A percentile compares a stretch with the other conserved stretches of the same genome.
phyloP scores from a whole-genome alignment of 2,113 vertebrate species.

The Seriola dumerili region DNA sequence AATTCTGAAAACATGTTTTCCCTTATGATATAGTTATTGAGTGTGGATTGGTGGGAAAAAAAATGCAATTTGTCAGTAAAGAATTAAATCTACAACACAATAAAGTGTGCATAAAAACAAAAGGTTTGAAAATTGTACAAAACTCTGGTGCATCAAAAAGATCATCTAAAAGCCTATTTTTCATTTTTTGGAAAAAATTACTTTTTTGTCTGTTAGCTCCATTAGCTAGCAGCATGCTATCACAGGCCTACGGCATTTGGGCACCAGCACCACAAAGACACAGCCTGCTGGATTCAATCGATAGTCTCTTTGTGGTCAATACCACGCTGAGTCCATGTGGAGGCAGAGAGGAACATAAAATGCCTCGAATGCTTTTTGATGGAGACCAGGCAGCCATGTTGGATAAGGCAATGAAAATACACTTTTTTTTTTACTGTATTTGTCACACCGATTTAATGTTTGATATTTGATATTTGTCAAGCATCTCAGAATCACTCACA shows the following conservation, averaged over 20 bases:
- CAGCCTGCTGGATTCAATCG: slow-evolving; percentile 69
- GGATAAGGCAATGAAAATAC: slow-evolving; percentile 43
- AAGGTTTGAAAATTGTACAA: not conserved
- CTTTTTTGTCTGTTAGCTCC: slow-evolving; percentile 37
- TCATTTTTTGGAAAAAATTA: slow-evolving; percentile 7
- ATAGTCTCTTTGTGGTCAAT: slow-evolving; percentile 72
- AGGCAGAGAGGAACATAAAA: slow-evolving; percentile 66
- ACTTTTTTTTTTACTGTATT: slow-evolving; percentile 3
- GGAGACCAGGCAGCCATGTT: slow-evolving; percentile 34
- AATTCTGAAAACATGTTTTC: not conserved
- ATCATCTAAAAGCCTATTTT: slow-evolving; percentile 19
- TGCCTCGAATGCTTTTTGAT: slow-evolving; percentile 55
- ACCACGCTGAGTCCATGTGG: slow-evolving; percentile 60
- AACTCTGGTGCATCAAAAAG: not conserved
- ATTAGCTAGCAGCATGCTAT: slow-evolving; percentile 63
- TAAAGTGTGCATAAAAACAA: not conserved
- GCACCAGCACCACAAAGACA: slow-evolving; percentile 48
- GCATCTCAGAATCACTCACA: slow-evolving; percentile 22
- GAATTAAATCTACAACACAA: not conserved
- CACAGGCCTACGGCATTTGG: slow-evolving; percentile 54
- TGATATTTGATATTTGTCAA: slow-evolving; percentile 40
- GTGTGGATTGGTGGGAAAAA: not conserved
- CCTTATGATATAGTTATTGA: not conserved
- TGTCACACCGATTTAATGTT: slow-evolving; percentile 42
- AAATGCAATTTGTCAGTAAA: not conserved